These are phyloP conservation scores for Anhinga rufa DNA, from an alignment of 2,113 vertebrate species.

Conservation along the genomic window DNA sequence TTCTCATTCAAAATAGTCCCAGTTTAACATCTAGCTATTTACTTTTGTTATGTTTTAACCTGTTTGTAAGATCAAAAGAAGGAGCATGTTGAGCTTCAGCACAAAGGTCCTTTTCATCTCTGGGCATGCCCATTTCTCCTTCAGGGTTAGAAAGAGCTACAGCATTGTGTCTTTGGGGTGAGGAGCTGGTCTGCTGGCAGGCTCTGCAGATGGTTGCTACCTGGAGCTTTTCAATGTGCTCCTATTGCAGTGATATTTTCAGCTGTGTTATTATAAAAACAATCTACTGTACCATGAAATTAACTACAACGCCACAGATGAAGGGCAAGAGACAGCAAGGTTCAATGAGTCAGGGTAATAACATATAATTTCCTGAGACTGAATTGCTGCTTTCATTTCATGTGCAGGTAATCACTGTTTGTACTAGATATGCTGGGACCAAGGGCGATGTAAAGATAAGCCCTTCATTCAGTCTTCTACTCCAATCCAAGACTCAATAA, in stretches of 20 bases:
- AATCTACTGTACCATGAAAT: background rate
- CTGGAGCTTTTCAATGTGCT: background rate
- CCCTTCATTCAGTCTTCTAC: background rate
- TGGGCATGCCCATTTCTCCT: accelerated
- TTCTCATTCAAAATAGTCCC: background rate
- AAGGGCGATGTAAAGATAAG: background rate
- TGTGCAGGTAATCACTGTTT: background rate
- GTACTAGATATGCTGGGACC: background rate
- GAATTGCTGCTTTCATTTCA: constrained; percentile 20
- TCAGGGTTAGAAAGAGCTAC: background rate
- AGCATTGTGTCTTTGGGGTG: background rate
- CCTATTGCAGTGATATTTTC: background rate
- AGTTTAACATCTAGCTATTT: background rate
- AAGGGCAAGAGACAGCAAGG: background rate
- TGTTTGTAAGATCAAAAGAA: background rate
- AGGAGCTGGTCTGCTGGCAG: background rate
- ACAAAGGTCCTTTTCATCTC: background rate
- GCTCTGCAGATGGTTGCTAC: background rate
- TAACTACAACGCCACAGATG: background rate
- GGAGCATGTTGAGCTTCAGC: background rate
- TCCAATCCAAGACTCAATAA: background rate
- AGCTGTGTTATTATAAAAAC: background rate
- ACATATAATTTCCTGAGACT: background rate
- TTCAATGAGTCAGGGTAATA: background rate
- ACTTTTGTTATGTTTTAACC: background rate